These are phyloP conservation scores for Bufotes viridis DNA, from an alignment of 2,797 vertebrate species.

Conservation along the genomic window DNA sequence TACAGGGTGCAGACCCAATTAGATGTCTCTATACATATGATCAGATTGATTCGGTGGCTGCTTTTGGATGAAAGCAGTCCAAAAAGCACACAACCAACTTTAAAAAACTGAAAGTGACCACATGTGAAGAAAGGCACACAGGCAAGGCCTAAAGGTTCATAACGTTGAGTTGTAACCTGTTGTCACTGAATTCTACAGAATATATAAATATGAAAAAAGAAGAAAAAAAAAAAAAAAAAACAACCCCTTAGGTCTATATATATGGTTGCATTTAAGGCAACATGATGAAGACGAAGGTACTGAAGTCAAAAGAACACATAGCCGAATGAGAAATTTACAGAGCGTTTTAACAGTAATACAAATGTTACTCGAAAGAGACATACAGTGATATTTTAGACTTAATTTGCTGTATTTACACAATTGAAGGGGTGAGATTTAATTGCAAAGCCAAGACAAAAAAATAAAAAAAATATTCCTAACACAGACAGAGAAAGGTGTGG, in stretches of 20 bases:
- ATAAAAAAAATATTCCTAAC: not conserved
- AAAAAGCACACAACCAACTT: not conserved
- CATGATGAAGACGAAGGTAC: conserved; percentile 36
- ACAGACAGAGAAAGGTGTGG: not conserved
- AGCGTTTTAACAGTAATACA: conserved; percentile 3
- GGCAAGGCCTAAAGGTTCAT: not conserved
- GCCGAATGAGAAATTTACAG: not conserved
- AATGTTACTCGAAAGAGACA: not conserved
- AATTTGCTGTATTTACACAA: conserved; percentile 31
- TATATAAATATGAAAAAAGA: conserved; percentile 51
- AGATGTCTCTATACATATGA: not conserved
- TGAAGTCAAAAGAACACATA: not conserved
- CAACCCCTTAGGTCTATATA: conserved; percentile 31
- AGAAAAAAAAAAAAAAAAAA: conserved; percentile 41
- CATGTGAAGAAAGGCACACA: not conserved
- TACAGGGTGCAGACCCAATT: not conserved
- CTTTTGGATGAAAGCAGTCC: not conserved
- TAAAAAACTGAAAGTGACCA: not conserved
- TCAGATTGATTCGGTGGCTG: not conserved
- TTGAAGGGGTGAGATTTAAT: not conserved
- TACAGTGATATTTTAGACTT: not conserved
- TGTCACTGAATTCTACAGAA: too few species aligned
- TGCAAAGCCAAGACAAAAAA: not conserved
- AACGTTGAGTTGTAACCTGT: not conserved
- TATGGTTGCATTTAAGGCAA: conserved; percentile 54